phyloP scores from a whole-genome alignment of 2,797 vertebrate species.

The Pagetopsis macropterus region DNA sequence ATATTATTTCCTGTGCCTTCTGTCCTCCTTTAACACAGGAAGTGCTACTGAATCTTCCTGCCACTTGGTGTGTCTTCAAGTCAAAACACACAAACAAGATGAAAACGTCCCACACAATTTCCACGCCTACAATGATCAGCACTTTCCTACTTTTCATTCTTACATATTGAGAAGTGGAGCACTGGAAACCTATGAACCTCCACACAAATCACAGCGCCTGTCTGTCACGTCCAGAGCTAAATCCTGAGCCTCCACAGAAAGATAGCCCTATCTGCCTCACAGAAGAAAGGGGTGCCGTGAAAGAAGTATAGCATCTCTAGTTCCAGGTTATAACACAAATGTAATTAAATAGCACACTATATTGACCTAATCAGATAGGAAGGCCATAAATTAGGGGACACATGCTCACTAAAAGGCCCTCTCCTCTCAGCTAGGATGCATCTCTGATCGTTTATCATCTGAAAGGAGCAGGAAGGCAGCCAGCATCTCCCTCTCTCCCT shows the following conservation, averaged over 20 bases:
- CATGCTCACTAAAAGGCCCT: conserved; percentile 80
- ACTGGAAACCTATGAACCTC: conserved; percentile 10
- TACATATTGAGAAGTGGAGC: conserved; percentile 1
- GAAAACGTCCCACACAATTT: conserved; percentile 52
- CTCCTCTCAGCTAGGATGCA: conserved; percentile 77
- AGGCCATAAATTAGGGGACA: conserved; percentile 81
- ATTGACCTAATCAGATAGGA: conserved; percentile 86
- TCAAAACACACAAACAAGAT: conserved; percentile 35
- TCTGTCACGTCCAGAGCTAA: conserved; percentile 17
- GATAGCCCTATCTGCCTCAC: conserved; percentile 34
- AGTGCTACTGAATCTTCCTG: conserved; percentile 61
- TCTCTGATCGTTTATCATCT: conserved; percentile 85
- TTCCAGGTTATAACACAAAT: conserved; percentile 80
- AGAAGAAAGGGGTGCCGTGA: conserved; percentile 57
- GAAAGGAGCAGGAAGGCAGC: conserved; percentile 80
- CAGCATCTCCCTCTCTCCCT: conserved; percentile 57
- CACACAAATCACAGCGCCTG: conserved; percentile 14
- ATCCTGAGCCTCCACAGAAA: conserved; percentile 15
- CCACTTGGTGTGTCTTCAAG: conserved; percentile 50
- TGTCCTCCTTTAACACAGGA: conserved; percentile 73
- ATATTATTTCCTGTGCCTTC: conserved; percentile 68
- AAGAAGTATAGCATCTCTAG: conserved; percentile 69
- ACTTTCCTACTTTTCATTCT: conserved; percentile 40
- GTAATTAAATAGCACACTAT: conserved; percentile 82
- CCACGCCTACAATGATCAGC: conserved; percentile 41